Evolutionary conservation across 2,797 vertebrate genomes (phyloP), one percentile per base, ranked within the genome.

Genomic region (Aplochiton taeniatus): DNA sequence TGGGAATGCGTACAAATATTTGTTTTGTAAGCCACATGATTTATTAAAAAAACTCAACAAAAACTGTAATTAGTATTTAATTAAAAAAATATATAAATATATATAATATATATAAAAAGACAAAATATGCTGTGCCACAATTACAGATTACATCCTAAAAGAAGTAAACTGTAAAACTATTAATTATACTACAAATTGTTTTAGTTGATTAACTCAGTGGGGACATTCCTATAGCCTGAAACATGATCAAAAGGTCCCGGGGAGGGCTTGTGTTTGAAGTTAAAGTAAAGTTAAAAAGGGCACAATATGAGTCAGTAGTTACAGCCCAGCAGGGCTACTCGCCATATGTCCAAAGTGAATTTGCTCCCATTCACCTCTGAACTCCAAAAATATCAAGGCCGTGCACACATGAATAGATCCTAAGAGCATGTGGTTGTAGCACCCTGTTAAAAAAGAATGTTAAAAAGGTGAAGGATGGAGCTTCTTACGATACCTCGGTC

Each of bases 381-480:
- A 66, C 14, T 77, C 51, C 78, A 63, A 78, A 75, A 78, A 75
- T 63, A 13, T 41, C 3, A 62, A 48, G 51, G 69, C 73, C 16
- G 12, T 18, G 50, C 52, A 31, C 31, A 31, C 31, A 6, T 31
- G 2, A 31, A 31, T 31, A 31, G 31, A 2, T 31, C 31, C 31
- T 31, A 31, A 31, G 31, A 31, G 31, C 31, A 3, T 31, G n/a
- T n/a, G n/a, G n/a, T n/a, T n/a, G n/a, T n/a, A n/a, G n/a, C n/a
- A n/a, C n/a, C n/a, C n/a, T n/a, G n/a, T n/a, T n/a, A n/a, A n/a
- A n/a, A 31, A 31, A 31, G 2, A 31, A 6, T 31, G 2, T 31
- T 31, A 31, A 31, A 31, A 6, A 31, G 31, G 31, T 31, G 31
- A 31, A 31, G 31, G 31, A 31, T 31, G n/a, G n/a, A n/a, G n/a